phyloP scores from a whole-genome alignment of 2,113 vertebrate species.

The Recurvirostra avosetta region DNA sequence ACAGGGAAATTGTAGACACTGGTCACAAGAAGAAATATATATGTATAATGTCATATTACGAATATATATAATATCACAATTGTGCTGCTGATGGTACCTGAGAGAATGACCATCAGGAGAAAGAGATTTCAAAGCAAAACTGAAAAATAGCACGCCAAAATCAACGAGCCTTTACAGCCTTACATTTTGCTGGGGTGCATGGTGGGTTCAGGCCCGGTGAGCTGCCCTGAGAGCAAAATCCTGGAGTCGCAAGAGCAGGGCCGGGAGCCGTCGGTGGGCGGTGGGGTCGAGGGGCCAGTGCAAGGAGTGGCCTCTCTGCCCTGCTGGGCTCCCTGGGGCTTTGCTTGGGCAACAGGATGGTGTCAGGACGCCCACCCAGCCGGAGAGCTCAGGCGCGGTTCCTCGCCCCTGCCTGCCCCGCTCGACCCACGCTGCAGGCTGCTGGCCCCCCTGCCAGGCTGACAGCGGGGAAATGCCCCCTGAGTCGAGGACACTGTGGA shows the following conservation, averaged over 20 bases:
- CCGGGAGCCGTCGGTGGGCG: fast-evolving
- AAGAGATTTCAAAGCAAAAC: background rate
- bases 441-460: background rate
- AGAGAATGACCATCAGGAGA: background rate
- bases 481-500: background rate
- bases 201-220: background rate
- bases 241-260: no score
- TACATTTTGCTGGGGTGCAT: background rate
- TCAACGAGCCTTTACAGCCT: background rate
- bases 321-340: background rate
- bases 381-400: fast-evolving
- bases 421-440: background rate
- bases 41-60: no score
- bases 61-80: no score
- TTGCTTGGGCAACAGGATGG: background rate
- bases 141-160: background rate
- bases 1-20: background rate
- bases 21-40: fast-evolving
- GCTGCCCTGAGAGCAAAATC: background rate
- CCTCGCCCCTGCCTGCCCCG: fast-evolving
- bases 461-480: no score
- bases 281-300: fast-evolving
- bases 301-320: background rate
- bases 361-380: background rate
- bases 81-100: background rate